A percentile compares a stretch with the other conserved stretches of the same genome.
Evolutionary conservation across 2,797 vertebrate species (phyloP).

Genomic region (Microctenopoma lineatum): DNA sequence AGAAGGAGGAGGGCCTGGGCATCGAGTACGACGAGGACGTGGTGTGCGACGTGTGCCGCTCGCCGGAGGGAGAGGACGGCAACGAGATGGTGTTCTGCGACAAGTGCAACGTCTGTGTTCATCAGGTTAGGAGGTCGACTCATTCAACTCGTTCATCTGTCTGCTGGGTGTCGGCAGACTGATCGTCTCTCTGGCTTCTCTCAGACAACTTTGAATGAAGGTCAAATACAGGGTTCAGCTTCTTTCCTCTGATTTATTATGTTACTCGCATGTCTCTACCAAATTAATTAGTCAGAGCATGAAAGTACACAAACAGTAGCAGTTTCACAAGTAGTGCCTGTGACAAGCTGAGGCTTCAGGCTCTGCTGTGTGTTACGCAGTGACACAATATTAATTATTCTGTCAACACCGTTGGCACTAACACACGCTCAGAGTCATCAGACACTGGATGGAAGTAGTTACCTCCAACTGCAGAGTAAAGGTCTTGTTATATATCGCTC

Average conservation of each 20-base stretch:
- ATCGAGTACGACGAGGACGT: constrained; percentile 98
- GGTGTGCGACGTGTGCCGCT: constrained; percentile 96
- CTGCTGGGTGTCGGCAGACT: neutral
- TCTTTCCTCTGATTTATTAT: neutral
- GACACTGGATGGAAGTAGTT: constrained; percentile 26
- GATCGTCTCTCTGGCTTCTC: neutral
- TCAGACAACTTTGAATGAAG: neutral
- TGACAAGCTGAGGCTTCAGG: constrained; percentile 30
- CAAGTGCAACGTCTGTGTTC: constrained; percentile 97
- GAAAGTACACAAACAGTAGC: neutral
- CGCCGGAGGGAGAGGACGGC: constrained; percentile 95
- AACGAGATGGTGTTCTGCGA: constrained; percentile 99
- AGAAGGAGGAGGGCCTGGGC: constrained; percentile 93
- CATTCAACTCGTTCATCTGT: neutral
- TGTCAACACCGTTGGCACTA: constrained; percentile 29
- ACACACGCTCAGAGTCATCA: constrained; percentile 33
- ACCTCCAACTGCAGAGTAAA: constrained; percentile 8
- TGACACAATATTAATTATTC: constrained; percentile 60
- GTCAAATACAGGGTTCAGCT: neutral
- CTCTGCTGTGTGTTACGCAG: constrained; percentile 39
- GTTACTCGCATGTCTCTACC: neutral
- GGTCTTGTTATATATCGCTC: constrained; percentile 10
- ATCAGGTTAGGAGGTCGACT: constrained; percentile 85
- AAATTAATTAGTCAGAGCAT: constrained; percentile 7
- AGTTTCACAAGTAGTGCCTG: constrained; percentile 5